phyloP scores from a whole-genome alignment of 2,113 vertebrate genomes.

The Xiphophorus couchianus region DNA sequence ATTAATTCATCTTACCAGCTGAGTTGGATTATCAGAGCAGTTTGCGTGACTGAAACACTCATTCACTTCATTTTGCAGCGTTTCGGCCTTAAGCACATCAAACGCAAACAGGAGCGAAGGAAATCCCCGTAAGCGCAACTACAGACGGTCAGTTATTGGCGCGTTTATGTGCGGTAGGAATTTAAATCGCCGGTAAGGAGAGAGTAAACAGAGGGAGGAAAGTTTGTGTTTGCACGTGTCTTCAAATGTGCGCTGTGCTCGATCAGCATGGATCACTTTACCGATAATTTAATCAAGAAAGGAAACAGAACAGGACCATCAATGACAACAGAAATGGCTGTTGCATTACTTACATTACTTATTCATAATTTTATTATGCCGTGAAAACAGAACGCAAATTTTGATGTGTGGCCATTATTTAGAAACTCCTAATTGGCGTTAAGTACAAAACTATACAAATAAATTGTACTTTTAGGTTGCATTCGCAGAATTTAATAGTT shows the following conservation, averaged over 20 bases:
- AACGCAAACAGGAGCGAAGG: too few species aligned
- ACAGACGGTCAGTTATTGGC: too few species aligned
- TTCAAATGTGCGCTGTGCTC: not conserved
- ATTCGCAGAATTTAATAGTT: too few species aligned
- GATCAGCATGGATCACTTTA: not conserved
- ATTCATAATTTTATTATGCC: too few species aligned
- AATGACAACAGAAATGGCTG: too few species aligned
- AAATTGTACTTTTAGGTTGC: too few species aligned
- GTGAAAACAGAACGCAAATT: not conserved
- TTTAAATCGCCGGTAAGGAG: not conserved
- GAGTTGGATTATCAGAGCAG: not conserved
- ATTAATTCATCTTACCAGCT: not conserved
- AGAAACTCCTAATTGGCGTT: not conserved
- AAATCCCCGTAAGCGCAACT: too few species aligned
- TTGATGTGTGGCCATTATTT: not conserved
- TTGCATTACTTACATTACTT: too few species aligned
- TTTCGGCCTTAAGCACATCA: too few species aligned
- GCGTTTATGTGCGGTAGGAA: not conserved
- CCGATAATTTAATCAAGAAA: not conserved
- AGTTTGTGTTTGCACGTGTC: not conserved
- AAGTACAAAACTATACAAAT: too few species aligned
- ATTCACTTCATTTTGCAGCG: not conserved
- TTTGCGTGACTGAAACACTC: not conserved
- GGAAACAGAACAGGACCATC: not conserved
- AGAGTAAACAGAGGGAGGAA: not conserved